A percentile compares a stretch with the other conserved stretches of the same genome.
Conservation (phyloP, 2,797 vertebrate species). For the Typhlichthys eigenmanni region DNA sequence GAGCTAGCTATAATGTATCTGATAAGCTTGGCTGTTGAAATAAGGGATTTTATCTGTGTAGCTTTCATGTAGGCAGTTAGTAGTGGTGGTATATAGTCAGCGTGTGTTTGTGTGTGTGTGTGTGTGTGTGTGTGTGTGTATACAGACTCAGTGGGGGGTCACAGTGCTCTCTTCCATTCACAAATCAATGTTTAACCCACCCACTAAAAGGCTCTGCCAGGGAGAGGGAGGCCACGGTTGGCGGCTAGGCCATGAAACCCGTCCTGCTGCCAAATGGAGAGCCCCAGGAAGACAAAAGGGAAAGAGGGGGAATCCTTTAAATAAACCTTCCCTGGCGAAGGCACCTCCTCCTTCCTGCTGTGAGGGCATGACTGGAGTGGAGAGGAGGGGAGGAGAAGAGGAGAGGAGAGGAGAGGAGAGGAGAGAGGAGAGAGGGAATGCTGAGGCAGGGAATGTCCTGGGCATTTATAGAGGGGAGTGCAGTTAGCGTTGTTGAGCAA, state of each 20-base stretch:
- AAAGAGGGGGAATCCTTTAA: constrained; percentile 66
- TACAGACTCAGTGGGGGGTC: constrained; percentile 72
- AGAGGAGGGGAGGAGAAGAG: constrained; percentile 18
- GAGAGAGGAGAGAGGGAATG: constrained; percentile 15
- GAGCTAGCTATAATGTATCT: constrained; percentile 12
- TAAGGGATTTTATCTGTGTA: constrained; percentile 51
- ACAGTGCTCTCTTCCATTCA: constrained; percentile 73
- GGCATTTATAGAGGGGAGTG: constrained; percentile 47
- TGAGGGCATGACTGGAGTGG: constrained; percentile 37
- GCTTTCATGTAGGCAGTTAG: constrained; percentile 60
- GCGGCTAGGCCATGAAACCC: constrained; percentile 69
- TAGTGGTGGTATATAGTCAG: constrained; percentile 65
- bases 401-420: background rate
- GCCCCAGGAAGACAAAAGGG: constrained; percentile 58
- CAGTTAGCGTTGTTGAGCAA: constrained; percentile 34
- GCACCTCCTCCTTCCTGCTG: constrained; percentile 66
- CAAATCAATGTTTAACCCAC: constrained; percentile 84
- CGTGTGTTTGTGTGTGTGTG: constrained; percentile 6
- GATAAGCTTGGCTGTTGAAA: constrained; percentile 34
- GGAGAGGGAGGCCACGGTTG: constrained; percentile 67
- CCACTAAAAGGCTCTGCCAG: constrained; percentile 77
- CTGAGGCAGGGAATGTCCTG: constrained; percentile 41
- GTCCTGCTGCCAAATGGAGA: constrained; percentile 58
- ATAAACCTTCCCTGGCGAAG: constrained; percentile 69
- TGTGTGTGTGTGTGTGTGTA: constrained; percentile 28